These are phyloP conservation scores for Peromyscus californicus DNA, from an alignment of 2,113 vertebrate genomes.

Conservation along the genomic window DNA sequence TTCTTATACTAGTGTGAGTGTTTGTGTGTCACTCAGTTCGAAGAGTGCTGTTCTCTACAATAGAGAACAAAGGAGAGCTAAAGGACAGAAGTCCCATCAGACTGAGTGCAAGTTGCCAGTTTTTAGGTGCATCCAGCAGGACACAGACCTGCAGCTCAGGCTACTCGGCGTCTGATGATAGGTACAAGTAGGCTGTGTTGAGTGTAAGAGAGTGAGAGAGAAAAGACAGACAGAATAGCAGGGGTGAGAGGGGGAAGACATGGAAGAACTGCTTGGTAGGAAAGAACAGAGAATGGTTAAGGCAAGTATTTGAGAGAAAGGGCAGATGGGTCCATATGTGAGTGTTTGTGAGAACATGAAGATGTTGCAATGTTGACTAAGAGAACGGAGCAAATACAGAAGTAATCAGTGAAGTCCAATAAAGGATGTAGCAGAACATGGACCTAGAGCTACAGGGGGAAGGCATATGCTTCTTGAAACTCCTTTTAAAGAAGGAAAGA, in stretches of 20 bases:
- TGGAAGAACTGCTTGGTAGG: not conserved
- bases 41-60: not conserved
- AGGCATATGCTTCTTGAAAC: not conserved
- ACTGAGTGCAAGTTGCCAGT: not conserved
- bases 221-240: not conserved
- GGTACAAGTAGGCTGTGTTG: fast-evolving
- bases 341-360: not conserved
- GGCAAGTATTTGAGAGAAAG: not conserved
- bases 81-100: not conserved
- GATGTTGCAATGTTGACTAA: not conserved
- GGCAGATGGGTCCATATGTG: not conserved
- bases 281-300: not conserved
- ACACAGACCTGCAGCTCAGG: not conserved
- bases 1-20: not conserved
- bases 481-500: not conserved
- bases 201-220: not conserved
- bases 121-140: not conserved
- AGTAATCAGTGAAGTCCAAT: not conserved
- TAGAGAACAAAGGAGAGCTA: not conserved
- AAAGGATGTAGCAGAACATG: not conserved
- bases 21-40: not conserved
- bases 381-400: not conserved
- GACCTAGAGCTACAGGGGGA: not conserved
- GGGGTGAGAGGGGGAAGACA: not conserved
- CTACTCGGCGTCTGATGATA: not conserved